phyloP scores from a whole-genome alignment of 2,797 vertebrate species.

The Syncerus caffer region DNA sequence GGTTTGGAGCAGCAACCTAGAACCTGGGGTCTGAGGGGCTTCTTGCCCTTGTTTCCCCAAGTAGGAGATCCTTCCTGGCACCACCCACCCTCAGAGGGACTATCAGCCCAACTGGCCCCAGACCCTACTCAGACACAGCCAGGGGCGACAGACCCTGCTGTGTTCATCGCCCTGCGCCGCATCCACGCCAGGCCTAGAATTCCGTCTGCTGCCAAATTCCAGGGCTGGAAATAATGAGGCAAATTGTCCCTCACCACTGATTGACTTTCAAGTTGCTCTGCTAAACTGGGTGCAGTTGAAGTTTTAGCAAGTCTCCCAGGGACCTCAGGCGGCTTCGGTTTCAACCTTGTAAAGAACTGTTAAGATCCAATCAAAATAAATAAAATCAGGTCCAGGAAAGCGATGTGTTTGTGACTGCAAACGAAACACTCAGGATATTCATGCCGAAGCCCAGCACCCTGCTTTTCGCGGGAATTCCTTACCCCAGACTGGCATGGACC shows the following conservation, averaged over 20 bases:
- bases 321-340: conserved; percentile 73
- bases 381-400: conserved; percentile 81
- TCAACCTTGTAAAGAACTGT: conserved; percentile 79
- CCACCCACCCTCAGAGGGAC: background rate
- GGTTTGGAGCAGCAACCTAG: background rate
- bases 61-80: background rate
- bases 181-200: conserved; percentile 80
- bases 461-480: conserved; percentile 35
- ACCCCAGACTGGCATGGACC: background rate
- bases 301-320: conserved; percentile 82
- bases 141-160: conserved; percentile 31
- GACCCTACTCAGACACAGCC: background rate
- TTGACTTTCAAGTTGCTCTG: conserved; percentile 83
- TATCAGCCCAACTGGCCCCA: background rate
- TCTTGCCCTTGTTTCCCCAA: background rate
- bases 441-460: conserved; percentile 52
- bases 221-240: conserved; percentile 85
- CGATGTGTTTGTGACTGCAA: conserved; percentile 78
- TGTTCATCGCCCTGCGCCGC: background rate
- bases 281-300: conserved; percentile 82
- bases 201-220: conserved; percentile 80
- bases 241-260: conserved; percentile 81
- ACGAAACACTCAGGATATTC: conserved; percentile 82
- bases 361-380: conserved; percentile 84
- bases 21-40: background rate